phyloP scores from a whole-genome alignment of 2,113 vertebrate species.

The Myotis lucifugus region DNA sequence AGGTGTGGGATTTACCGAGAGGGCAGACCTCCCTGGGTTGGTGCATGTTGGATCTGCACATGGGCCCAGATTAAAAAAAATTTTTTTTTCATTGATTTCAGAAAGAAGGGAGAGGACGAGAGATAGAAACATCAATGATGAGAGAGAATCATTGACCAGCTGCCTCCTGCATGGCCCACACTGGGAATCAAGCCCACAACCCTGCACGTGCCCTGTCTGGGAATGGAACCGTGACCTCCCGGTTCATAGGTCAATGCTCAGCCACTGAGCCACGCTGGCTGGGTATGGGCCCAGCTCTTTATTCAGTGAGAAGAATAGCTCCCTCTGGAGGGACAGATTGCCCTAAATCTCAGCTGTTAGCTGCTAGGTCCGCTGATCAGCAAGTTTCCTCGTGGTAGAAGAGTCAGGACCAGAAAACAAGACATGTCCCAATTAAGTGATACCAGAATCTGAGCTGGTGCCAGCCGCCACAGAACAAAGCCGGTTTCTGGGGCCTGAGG shows the following conservation, averaged over 20 bases:
- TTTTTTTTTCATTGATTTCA: too few species aligned
- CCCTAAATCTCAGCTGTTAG: not conserved
- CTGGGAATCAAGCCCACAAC: too few species aligned
- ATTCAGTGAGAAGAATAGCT: not conserved
- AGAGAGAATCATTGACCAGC: too few species aligned
- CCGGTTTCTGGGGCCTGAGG: not conserved
- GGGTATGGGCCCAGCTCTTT: not conserved
- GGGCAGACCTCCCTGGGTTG: not conserved
- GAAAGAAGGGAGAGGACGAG: too few species aligned
- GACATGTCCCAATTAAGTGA: constrained; percentile 13
- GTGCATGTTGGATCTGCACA: not conserved
- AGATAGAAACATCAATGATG: too few species aligned
- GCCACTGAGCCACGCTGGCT: too few species aligned
- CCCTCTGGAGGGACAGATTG: not conserved
- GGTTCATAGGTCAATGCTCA: too few species aligned
- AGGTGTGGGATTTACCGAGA: not conserved
- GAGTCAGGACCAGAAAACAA: constrained; percentile 27
- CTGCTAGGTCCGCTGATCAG: not conserved
- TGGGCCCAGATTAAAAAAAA: too few species aligned
- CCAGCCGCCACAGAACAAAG: constrained; percentile 56
- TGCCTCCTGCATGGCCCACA: too few species aligned
- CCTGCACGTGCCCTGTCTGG: too few species aligned
- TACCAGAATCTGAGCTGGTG: not conserved
- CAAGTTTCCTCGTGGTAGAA: not conserved
- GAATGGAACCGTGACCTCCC: too few species aligned